Percentiles rank a stretch among this genome's conserved stretches.
Conservation (phyloP, 2,797 vertebrate species). For the Enteromius argenteus region DNA sequence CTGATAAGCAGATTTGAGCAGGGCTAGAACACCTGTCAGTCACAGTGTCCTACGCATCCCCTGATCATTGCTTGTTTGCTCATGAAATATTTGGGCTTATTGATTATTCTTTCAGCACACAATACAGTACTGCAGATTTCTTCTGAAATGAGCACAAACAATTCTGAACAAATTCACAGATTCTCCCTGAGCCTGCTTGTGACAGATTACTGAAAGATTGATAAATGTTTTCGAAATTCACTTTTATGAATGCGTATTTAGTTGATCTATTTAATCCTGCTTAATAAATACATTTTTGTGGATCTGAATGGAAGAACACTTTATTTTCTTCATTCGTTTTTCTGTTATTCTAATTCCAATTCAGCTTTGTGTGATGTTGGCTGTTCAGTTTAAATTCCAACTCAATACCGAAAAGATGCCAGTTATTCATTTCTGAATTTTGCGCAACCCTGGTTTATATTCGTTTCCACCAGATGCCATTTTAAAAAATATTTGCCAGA, state of each 20-base stretch:
- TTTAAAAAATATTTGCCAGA: background rate
- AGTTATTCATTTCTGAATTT: background rate
- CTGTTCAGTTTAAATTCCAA: background rate
- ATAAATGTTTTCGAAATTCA: too few relatives aligned
- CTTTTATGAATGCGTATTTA: background rate
- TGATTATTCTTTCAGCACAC: background rate
- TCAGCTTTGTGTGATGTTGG: background rate
- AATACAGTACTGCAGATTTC: background rate
- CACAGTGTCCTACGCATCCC: background rate
- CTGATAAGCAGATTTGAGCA: constrained; percentile 36
- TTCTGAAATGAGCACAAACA: background rate
- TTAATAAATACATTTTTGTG: background rate
- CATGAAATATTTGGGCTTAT: background rate
- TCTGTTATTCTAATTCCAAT: background rate
- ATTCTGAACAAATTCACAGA: background rate
- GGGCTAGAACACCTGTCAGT: constrained; percentile 23
- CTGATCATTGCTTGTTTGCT: background rate
- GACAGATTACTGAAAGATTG: too few relatives aligned
- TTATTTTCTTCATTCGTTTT: background rate
- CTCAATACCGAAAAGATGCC: background rate
- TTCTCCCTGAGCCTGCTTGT: background rate
- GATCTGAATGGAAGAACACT: background rate
- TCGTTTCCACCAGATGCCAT: background rate
- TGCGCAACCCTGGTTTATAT: background rate
- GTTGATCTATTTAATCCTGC: background rate